Base-by-base conservation (phyloP, 2,888 invertebrate genomes). In the Blastobasis lacticolella region DNA sequence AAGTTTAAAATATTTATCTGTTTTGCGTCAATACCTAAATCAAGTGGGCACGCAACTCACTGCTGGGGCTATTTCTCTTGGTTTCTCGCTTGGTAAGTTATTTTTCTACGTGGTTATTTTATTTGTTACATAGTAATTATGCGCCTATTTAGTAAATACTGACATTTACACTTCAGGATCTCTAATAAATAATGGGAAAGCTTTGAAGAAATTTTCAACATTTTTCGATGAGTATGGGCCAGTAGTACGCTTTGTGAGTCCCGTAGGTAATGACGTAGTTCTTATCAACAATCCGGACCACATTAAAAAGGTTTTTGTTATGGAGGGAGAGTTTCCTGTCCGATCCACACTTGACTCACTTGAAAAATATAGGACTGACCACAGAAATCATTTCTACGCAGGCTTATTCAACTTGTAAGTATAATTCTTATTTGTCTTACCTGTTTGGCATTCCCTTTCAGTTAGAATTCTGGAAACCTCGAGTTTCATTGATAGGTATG, bases 221-320 rank as follows among this genome's bases (percentile, higher is more conserved):
- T 65, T 88, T 1, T 88, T 88, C 56, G 84, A 88, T 49, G 78
- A 86, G 56, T 92, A 93, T 57, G 93, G 93, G 0, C 92, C 92
- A 0, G 89, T 93, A 3, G 92, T 92, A 6, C 88, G 92, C 49
- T 85, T 92, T 49, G 89, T 91, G 36, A 92, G 92, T 37, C 92
- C 92, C 0, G 81, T 93, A 45, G 91, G 91, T 0, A 88, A 89
- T 1, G 91, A 92, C 58, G 90, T 93, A 23, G 90, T 93, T 4
- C 80, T 93, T 55, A 75, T 92, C 47, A 90, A 88, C 65, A 89
- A 91, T 49, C 92, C 92, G 0, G 92, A 92, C 53, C 91, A 92
- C 61, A 91, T 91, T 45, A 88, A 90, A 54, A 88, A 90, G 57
- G 90, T 92, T 2, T 91, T 91, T 57, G 76, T 87, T 2, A 89